Conservation (phyloP, 1,140 invertebrate species). For the Drosophila hydei region DNA sequence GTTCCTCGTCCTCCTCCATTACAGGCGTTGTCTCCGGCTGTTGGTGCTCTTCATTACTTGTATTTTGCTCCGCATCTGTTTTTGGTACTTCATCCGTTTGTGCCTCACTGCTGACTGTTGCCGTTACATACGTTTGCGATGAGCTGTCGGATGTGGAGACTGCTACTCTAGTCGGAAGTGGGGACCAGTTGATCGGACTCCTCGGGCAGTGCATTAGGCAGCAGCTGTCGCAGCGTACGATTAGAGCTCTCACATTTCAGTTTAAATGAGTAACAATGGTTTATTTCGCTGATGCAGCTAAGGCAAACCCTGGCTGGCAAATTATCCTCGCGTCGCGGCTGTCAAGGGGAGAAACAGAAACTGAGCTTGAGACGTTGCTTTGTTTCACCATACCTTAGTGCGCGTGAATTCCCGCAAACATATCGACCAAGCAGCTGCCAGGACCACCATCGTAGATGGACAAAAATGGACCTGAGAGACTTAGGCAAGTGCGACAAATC, state of each 20-base stretch:
- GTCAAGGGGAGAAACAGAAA: background rate
- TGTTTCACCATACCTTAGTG: conserved; percentile 48
- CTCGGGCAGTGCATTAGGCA: conserved; percentile 69
- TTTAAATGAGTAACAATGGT: conserved; percentile 77
- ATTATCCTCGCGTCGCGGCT: conserved; percentile 68
- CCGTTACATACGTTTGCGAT: conserved; percentile 41
- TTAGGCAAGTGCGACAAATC: conserved; percentile 77
- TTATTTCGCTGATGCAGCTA: conserved; percentile 76
- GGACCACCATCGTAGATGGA: conserved; percentile 72
- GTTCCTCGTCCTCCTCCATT: conserved; percentile 35
- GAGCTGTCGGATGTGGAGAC: conserved; percentile 42
- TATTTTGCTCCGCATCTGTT: conserved; percentile 32
- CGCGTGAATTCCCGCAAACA: conserved; percentile 72
- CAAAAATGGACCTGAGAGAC: conserved; percentile 59
- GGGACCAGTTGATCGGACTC: conserved; percentile 33
- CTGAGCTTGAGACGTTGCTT: background rate
- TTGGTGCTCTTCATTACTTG: conserved; percentile 15
- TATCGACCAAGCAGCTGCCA: conserved; percentile 69
- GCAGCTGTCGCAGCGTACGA: conserved; percentile 68
- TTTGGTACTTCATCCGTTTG: conserved; percentile 47
- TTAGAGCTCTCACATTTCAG: conserved; percentile 78
- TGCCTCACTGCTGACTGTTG: conserved; percentile 20
- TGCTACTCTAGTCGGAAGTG: background rate
- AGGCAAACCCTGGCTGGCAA: conserved; percentile 74
- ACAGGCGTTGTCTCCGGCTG: background rate